Conservation (phyloP, 2,888 invertebrate genomes). For the Ornithoptera alexandrae region DNA sequence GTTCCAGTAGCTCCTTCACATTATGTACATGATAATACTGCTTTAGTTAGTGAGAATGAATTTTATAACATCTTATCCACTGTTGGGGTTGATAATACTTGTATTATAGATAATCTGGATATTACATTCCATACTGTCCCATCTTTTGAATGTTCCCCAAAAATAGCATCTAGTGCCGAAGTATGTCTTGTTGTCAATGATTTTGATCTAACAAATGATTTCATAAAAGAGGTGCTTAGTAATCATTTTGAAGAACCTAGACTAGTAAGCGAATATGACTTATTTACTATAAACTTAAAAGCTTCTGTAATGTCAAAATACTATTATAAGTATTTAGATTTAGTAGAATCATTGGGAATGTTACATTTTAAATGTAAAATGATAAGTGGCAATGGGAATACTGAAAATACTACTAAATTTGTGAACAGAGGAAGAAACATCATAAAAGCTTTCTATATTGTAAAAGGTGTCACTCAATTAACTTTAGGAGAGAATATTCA, state of each 20-base stretch:
- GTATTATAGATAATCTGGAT: slow-evolving; percentile 41
- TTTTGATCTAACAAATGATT: slow-evolving; percentile 66
- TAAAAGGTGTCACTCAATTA: slow-evolving; percentile 81
- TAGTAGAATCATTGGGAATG: slow-evolving; percentile 57
- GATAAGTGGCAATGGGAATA: slow-evolving; percentile 43
- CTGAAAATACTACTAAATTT: slow-evolving; percentile 25
- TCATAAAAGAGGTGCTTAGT: slow-evolving; percentile 81
- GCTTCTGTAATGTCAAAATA: slow-evolving; percentile 66
- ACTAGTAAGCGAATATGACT: slow-evolving; percentile 81
- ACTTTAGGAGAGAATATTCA: slow-evolving; percentile 79
- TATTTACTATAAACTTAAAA: slow-evolving; percentile 82
- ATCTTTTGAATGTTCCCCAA: slow-evolving; percentile 60
- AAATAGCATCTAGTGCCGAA: slow-evolving; percentile 66
- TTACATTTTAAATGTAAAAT: slow-evolving; percentile 70
- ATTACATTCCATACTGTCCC: slow-evolving; percentile 64
- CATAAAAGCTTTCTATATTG: slow-evolving; percentile 71
- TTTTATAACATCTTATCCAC: slow-evolving; percentile 54
- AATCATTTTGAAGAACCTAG: slow-evolving; percentile 85
- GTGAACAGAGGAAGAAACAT: slow-evolving; percentile 39
- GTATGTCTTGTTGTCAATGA: slow-evolving; percentile 65
- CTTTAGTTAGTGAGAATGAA: slow-evolving; percentile 62
- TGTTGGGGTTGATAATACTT: slow-evolving; percentile 48
- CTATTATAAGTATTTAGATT: slow-evolving; percentile 66
- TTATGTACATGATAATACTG: slow-evolving; percentile 49
- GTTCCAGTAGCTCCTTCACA: slow-evolving; percentile 63